Conservation (phyloP, 2,888 invertebrate genomes). For the Saturnia pavonia region DNA sequence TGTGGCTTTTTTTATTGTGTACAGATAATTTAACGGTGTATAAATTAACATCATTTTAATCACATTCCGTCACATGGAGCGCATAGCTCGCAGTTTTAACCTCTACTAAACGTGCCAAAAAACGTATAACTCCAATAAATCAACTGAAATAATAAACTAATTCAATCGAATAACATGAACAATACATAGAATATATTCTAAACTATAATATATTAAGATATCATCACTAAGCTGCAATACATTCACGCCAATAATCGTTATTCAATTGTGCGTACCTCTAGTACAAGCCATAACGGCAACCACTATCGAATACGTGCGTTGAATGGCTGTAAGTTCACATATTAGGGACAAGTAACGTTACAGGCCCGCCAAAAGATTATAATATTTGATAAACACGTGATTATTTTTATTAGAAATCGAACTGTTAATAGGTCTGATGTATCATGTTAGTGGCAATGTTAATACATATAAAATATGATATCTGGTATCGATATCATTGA, state of each 20-base stretch:
- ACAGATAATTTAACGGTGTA: too few relatives aligned
- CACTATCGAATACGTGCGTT: slow-evolving; percentile 55
- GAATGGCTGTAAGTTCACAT: slow-evolving; percentile 39
- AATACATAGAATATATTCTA: slow-evolving; percentile 25
- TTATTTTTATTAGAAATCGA: slow-evolving; percentile 2
- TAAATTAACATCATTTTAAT: too few relatives aligned
- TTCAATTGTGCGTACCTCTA: slow-evolving; percentile 58
- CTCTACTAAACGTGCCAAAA: too few relatives aligned
- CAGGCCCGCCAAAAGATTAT: not conserved
- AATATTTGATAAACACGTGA: slow-evolving; percentile 7
- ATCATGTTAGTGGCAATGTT: not conserved
- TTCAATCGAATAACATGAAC: not conserved
- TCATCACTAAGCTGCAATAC: slow-evolving; percentile 44
- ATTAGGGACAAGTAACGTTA: slow-evolving; percentile 14
- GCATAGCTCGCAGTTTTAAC: too few relatives aligned
- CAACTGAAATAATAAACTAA: not conserved
- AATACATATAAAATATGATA: not conserved
- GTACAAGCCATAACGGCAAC: slow-evolving; percentile 55
- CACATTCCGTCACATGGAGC: too few relatives aligned
- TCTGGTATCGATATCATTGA: too few relatives aligned
- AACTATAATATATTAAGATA: slow-evolving; percentile 40
- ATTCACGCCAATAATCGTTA: slow-evolving; percentile 57
- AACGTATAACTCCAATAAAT: not conserved
- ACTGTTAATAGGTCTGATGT: not conserved
- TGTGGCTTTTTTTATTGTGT: too few relatives aligned